Evolutionary conservation across 2,113 vertebrate genomes (phyloP).

Genomic region (Arvicanthis niloticus): DNA sequence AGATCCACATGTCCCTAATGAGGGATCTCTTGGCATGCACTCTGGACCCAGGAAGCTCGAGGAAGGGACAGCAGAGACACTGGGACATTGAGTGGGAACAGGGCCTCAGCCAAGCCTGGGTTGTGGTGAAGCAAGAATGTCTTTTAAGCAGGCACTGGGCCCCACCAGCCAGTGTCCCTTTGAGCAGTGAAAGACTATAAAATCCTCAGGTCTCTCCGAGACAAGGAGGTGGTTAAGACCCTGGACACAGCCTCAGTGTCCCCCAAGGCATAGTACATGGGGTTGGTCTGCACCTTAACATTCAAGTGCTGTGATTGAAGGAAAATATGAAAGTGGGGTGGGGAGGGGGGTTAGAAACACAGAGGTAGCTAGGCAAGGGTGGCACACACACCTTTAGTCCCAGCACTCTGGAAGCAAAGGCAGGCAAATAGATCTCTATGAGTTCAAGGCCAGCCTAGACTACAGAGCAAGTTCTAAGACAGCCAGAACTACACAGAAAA

Average conservation of each 20-base stretch:
- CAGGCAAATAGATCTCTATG: not conserved
- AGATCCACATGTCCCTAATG: slow-evolving; percentile 20
- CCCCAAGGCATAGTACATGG: not conserved
- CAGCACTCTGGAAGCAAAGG: not conserved
- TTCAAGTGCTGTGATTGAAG: not conserved
- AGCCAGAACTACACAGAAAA: not conserved
- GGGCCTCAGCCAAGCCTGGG: slow-evolving; percentile 50
- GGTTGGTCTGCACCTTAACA: not conserved
- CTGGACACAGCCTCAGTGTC: not conserved
- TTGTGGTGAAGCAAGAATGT: slow-evolving; percentile 75
- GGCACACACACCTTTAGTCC: not conserved
- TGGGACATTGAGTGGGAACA: slow-evolving; percentile 75
- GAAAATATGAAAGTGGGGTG: not conserved
- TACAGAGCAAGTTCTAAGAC: not conserved
- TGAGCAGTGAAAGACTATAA: not conserved
- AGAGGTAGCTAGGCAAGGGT: not conserved
- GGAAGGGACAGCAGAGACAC: slow-evolving; percentile 68
- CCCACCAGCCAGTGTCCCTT: slow-evolving; percentile 49
- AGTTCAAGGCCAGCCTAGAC: not conserved
- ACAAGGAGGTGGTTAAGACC: not conserved
- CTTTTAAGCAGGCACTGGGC: slow-evolving; percentile 63
- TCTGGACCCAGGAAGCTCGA: slow-evolving; percentile 33
- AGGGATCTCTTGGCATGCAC: slow-evolving; percentile 71
- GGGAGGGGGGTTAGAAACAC: not conserved
- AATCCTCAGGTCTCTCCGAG: not conserved